Conservation (phyloP, 2,797 vertebrate species). For the Sparidentex hasta region DNA sequence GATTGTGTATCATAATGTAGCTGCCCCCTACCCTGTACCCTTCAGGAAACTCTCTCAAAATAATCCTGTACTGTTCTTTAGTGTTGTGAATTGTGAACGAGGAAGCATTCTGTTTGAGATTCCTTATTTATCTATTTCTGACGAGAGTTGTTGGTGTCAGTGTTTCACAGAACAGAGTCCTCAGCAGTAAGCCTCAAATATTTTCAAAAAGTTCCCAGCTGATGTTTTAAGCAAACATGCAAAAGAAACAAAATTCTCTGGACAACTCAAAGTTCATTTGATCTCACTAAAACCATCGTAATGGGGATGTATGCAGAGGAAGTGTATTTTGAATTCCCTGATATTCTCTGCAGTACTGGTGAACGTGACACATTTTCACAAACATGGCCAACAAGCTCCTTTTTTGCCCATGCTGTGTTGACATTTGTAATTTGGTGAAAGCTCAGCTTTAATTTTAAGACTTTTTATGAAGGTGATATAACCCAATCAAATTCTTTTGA, state of each 20-base stretch:
- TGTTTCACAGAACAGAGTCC: conserved; percentile 81
- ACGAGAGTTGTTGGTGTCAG: conserved; percentile 74
- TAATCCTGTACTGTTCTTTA: conserved; percentile 62
- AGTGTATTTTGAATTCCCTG: background rate
- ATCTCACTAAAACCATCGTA: conserved; percentile 23
- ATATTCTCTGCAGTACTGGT: background rate
- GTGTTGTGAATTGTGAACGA: conserved; percentile 65
- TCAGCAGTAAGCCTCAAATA: conserved; percentile 55
- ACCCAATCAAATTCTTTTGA: too few species aligned
- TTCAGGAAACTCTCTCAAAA: conserved; percentile 40
- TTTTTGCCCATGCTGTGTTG: background rate
- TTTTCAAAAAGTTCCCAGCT: conserved; percentile 12
- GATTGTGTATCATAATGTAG: conserved; percentile 78
- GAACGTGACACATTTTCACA: conserved; percentile 45
- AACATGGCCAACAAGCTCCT: conserved; percentile 45
- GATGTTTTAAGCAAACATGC: background rate
- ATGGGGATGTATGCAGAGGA: conserved; percentile 17
- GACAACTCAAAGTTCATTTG: conserved; percentile 3
- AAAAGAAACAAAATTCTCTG: conserved; percentile 7
- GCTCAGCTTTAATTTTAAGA: background rate
- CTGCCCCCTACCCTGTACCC: conserved; percentile 66
- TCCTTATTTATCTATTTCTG: conserved; percentile 38
- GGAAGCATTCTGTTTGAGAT: conserved; percentile 33
- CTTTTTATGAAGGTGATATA: background rate
- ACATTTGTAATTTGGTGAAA: background rate